Percentiles rank a stretch among this genome's conserved stretches.
Conservation (phyloP, 2,888 invertebrate genomes). For the Folsomia manolachei region DNA sequence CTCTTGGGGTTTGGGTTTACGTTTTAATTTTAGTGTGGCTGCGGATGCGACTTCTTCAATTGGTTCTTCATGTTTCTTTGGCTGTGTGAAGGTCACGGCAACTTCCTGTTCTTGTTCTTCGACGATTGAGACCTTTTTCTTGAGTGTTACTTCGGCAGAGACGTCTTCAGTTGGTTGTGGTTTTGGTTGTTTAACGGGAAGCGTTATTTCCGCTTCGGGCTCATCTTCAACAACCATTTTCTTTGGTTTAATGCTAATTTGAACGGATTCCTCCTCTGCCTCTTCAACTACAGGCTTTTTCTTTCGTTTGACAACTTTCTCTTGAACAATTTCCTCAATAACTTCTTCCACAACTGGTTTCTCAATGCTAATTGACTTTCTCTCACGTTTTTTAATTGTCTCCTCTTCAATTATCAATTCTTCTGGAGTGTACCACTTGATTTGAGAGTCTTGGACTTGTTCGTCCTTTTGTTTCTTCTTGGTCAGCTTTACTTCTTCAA, state of each 20-base stretch:
- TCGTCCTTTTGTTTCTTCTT: conserved; percentile 16
- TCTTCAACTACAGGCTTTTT: not conserved
- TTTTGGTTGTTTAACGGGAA: conserved; percentile 4
- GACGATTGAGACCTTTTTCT: conserved; percentile 8
- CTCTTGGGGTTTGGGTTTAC: conserved; percentile 4
- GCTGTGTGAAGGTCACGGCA: not conserved
- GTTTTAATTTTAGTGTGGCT: conserved; percentile 3
- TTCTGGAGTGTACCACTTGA: conserved; percentile 16
- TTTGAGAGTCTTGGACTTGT: not conserved
- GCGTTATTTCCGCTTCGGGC: conserved; percentile 14
- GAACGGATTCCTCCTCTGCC: not conserved
- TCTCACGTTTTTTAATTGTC: not conserved
- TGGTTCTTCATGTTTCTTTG: not conserved
- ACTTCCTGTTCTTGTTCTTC: conserved; percentile 8
- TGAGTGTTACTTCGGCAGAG: conserved; percentile 9
- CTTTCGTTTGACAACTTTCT: not conserved
- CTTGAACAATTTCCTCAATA: not conserved
- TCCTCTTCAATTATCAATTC: not conserved
- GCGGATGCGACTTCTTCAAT: conserved; percentile 5
- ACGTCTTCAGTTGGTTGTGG: conserved; percentile 10
- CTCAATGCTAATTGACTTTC: not conserved
- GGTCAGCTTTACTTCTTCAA: conserved; percentile 3
- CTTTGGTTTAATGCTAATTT: conserved; percentile 21
- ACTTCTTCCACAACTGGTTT: not conserved
- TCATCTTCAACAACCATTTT: conserved; percentile 15